These are phyloP conservation scores for Sphaeramia orbicularis DNA, from an alignment of 2,797 vertebrate species.

Conservation along the genomic window DNA sequence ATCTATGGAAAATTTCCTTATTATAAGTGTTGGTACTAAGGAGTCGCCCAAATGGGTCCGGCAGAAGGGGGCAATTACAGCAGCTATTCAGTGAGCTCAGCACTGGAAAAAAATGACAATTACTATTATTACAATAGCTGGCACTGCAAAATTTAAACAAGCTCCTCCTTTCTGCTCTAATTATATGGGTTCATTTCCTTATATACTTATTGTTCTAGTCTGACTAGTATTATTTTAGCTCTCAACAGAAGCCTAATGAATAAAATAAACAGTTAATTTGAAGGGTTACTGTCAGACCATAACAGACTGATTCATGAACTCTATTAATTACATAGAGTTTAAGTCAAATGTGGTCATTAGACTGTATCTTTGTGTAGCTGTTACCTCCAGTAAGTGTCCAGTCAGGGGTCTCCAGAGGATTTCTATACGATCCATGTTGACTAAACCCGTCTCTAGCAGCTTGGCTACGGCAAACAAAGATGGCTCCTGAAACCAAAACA, in stretches of 20 bases:
- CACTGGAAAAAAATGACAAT: constrained; percentile 1
- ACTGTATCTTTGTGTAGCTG: too few species aligned
- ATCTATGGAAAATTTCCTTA: constrained; percentile 11
- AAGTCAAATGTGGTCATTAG: neutral
- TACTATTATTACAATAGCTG: neutral
- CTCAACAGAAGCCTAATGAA: neutral
- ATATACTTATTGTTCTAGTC: neutral
- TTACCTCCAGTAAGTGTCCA: constrained; percentile 95
- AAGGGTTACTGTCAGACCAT: neutral
- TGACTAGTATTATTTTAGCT: too few species aligned
- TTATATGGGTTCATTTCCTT: neutral
- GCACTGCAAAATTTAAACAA: neutral
- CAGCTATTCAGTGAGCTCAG: constrained; percentile 4
- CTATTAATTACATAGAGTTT: neutral
- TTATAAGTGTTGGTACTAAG: neutral
- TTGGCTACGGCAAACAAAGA: constrained; percentile 99
- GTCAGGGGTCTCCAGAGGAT: constrained; percentile 98
- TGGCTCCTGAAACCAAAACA: constrained; percentile 87
- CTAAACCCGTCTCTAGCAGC: constrained; percentile 95
- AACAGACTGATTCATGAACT: neutral
- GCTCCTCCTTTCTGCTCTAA: neutral
- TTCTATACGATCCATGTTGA: constrained; percentile 99
- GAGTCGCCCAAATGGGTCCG: constrained; percentile 6
- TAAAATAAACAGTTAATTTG: neutral
- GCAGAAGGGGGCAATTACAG: constrained; percentile 17